Base-by-base conservation (phyloP, 2,797 vertebrate species). In the Etheostoma perlongum region DNA sequence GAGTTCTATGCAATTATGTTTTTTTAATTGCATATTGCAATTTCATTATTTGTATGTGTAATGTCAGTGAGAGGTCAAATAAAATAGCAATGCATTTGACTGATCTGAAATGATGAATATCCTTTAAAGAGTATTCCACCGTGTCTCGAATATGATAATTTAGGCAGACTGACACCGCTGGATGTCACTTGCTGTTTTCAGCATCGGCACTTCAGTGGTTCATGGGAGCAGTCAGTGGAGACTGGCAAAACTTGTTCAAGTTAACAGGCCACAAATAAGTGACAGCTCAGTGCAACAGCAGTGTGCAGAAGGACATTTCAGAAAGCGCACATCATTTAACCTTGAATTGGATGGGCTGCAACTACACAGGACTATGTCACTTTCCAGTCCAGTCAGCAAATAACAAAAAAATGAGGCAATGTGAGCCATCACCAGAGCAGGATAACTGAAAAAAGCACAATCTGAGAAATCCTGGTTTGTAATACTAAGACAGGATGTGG, bases 321-420 rank as follows among this genome's bases (percentile, higher is more conserved):
- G 60, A 87, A 81, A 83, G 78, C 76, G 82, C 85, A 83, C 80
- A 79, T 88, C 81, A 81, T 90, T 91, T 89, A 89, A 91, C 87
- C 88, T 89, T 90, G 86, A 85, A 84, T 81, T 82, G 71, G 81
- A 89, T 72, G 81, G 76, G 83, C 86, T 76, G 71, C 72, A 81
- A 78, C 71, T n/a, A 84, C 36, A 54, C 44, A 87, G 67, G 72
- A 65, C 68, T 48, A 16, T 23, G 70, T 54, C 53, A 30, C 73
- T 85, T 85, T 90, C 75, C 75, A 74, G 77, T 89, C 72, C 79
- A 86, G 72, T 84, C 88, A 79, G 83, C 81, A 81, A 81, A 85
- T 78, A 86, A 79, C 76, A 82, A 78, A 63, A 80, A 80, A 87
- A 90, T 68, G 65, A 84, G 73, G 78, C 80, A 58, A 19, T 66